Evolutionary conservation across 1,140 invertebrate genomes (phyloP).

Genomic region (Panonychus citri): DNA sequence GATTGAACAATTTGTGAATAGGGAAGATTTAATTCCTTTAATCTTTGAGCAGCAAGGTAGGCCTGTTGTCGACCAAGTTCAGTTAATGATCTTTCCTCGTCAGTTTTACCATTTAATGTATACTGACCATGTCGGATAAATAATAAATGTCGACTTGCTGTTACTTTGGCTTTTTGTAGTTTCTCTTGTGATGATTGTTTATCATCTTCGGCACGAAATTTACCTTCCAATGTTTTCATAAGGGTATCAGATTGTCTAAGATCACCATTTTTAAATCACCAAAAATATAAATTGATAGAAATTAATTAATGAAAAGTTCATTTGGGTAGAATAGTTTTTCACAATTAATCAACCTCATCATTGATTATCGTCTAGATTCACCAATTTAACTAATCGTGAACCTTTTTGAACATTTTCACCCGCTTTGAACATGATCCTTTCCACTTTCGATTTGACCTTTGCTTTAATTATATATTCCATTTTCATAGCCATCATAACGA

Average conservation of each 20-base stretch:
- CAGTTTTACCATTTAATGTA: slow-evolving; percentile 40
- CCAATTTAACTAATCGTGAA: slow-evolving; percentile 34
- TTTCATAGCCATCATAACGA: slow-evolving; percentile 94
- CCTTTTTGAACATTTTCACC: slow-evolving; percentile 31
- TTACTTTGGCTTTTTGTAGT: slow-evolving; percentile 30
- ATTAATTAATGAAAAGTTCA: too few relatives aligned
- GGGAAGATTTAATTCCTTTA: slow-evolving; percentile 43
- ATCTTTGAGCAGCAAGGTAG: slow-evolving; percentile 41
- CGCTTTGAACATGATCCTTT: slow-evolving; percentile 49
- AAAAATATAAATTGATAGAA: too few relatives aligned
- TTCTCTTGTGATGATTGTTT: slow-evolving; percentile 17
- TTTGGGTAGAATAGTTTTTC: too few relatives aligned
- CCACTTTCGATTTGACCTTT: slow-evolving; percentile 43
- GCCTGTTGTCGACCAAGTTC: slow-evolving; percentile 61
- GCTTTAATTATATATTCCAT: slow-evolving; percentile 90
- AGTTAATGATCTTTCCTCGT: slow-evolving; percentile 52
- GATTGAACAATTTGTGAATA: slow-evolving; percentile 57
- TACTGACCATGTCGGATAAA: slow-evolving; percentile 90
- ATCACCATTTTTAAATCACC: too few relatives aligned
- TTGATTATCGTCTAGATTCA: slow-evolving; percentile 53
- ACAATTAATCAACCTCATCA: too few relatives aligned
- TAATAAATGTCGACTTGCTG: slow-evolving; percentile 54
- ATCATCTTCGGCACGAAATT: slow-evolving; percentile 12
- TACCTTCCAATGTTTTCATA: slow-evolving; percentile 32
- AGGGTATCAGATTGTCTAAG: slow-evolving; percentile 45